Conservation (phyloP, 1,140 invertebrate genomes). For the Trissolcus basalis region DNA sequence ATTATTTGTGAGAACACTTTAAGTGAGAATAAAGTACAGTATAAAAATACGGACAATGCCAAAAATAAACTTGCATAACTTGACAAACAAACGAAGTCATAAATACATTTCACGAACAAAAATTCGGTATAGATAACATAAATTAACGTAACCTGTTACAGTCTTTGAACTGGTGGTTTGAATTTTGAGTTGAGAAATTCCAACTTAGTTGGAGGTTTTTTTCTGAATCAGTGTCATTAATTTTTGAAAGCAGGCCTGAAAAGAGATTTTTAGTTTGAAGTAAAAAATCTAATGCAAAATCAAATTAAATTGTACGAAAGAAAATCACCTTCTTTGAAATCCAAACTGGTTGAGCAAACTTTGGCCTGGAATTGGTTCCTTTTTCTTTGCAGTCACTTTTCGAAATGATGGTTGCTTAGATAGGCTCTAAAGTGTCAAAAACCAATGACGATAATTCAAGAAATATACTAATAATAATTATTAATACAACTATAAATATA, state of each 20-base stretch:
- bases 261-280: background rate
- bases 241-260: constrained; percentile 29
- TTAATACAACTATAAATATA: background rate
- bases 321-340: constrained; percentile 66
- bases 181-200: background rate
- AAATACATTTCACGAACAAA: no score
- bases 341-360: constrained; percentile 67
- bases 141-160: background rate
- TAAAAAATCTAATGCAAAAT: no score
- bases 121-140: no score
- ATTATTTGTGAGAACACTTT: background rate
- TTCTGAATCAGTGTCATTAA: constrained; percentile 4
- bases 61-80: background rate
- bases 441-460: background rate
- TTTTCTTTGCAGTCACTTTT: constrained; percentile 49
- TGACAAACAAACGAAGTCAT: background rate
- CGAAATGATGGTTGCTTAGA: constrained; percentile 31
- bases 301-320: background rate
- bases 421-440: constrained; percentile 26
- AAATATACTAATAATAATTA: background rate
- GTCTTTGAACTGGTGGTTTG: background rate
- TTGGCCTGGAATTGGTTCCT: constrained; percentile 52
- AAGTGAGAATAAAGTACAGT: background rate
- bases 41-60: background rate
- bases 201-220: constrained; percentile 25